Conservation (phyloP, 1,140 invertebrate genomes). For the Planococcus citri region DNA sequence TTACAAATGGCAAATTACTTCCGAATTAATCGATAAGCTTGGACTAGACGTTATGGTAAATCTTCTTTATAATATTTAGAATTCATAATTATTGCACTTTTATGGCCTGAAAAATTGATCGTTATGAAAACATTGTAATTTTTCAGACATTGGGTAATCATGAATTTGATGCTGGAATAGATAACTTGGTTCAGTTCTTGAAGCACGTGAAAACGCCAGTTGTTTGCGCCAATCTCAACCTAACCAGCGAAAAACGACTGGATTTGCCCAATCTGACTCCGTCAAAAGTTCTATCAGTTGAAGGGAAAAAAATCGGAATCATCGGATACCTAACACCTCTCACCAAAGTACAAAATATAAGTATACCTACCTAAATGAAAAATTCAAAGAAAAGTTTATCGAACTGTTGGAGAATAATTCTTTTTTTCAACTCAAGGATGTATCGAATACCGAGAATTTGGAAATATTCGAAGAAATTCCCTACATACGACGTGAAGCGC, state of each 20-base stretch:
- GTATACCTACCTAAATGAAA: too few relatives aligned
- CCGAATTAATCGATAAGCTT: slow-evolving; percentile 62
- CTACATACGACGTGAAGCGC: slow-evolving; percentile 52
- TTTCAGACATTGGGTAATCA: slow-evolving; percentile 84
- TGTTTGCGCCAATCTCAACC: slow-evolving; percentile 64
- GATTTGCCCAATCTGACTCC: slow-evolving; percentile 40
- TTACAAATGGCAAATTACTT: slow-evolving; percentile 61
- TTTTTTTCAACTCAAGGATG: background rate
- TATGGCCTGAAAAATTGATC: too few relatives aligned
- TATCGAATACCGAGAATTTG: slow-evolving; percentile 37
- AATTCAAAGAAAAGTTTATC: too few relatives aligned
- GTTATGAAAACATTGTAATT: too few relatives aligned
- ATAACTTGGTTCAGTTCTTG: slow-evolving; percentile 62
- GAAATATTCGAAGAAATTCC: slow-evolving; percentile 60
- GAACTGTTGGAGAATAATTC: too few relatives aligned
- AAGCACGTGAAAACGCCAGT: slow-evolving; percentile 51
- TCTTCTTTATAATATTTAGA: too few relatives aligned
- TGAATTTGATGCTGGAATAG: slow-evolving; percentile 75
- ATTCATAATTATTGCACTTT: too few relatives aligned
- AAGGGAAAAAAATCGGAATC: slow-evolving; percentile 57
- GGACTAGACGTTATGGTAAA: slow-evolving; percentile 65
- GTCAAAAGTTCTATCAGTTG: slow-evolving; percentile 50
- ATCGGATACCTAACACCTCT: slow-evolving; percentile 71
- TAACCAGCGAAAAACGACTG: slow-evolving; percentile 38
- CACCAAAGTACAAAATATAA: slow-evolving; percentile 14